These are phyloP conservation scores for Nematolebias whitei DNA, from an alignment of 2,113 vertebrate species.

Conservation along the genomic window DNA sequence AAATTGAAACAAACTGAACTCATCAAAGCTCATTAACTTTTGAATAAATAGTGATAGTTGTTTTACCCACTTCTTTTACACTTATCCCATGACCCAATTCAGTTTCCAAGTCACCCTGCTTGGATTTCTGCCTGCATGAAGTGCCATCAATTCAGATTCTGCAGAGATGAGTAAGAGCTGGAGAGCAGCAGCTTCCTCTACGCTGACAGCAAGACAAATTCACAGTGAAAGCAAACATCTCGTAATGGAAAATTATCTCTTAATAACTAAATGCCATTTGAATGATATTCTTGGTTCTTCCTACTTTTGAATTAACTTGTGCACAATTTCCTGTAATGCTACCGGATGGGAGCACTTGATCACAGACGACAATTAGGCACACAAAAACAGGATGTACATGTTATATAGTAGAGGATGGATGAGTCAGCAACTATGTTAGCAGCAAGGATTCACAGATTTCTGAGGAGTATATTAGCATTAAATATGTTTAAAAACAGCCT, in stretches of 20 bases:
- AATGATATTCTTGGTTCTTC: slow-evolving; percentile 37
- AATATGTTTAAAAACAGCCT: background rate
- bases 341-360: slow-evolving; percentile 26
- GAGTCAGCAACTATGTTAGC: slow-evolving; percentile 45
- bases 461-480: slow-evolving; percentile 32
- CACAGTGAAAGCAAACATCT: slow-evolving; percentile 43
- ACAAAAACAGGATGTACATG: slow-evolving; percentile 42
- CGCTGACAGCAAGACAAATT: slow-evolving; percentile 49
- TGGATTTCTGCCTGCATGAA: slow-evolving; percentile 47
- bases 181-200: slow-evolving; percentile 23
- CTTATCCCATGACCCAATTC: slow-evolving; percentile 3
- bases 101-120: slow-evolving; percentile 19
- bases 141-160: slow-evolving; percentile 53
- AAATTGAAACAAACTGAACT: background rate
- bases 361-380: slow-evolving; percentile 19
- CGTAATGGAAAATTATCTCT: slow-evolving; percentile 45
- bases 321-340: slow-evolving; percentile 22
- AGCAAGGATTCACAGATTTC: slow-evolving; percentile 35
- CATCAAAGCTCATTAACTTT: background rate
- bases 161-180: slow-evolving; percentile 42
- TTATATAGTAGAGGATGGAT: slow-evolving; percentile 11
- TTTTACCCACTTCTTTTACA: slow-evolving; percentile 11
- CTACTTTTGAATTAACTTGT: slow-evolving; percentile 22
- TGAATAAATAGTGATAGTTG: background rate
- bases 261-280: slow-evolving; percentile 39